Evolutionary conservation across 2,113 vertebrate genomes (phyloP).

Genomic region (Gavia stellata): DNA sequence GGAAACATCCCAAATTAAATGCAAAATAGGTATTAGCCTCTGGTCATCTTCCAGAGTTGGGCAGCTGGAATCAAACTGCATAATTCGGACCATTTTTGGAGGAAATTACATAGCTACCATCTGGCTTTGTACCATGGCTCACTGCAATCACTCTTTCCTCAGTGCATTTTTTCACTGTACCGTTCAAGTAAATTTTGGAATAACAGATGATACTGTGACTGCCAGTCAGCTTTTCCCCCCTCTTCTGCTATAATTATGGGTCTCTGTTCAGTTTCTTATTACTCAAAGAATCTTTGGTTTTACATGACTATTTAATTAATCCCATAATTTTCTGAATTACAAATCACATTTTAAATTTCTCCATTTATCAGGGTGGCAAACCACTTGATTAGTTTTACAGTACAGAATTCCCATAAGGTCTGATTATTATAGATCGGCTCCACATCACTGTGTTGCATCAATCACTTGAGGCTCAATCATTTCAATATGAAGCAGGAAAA

Average conservation of each 20-base stretch:
- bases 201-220: background rate
- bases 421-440: background rate
- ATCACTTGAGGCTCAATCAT: background rate
- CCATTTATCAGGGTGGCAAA: background rate
- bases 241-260: background rate
- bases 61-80: background rate
- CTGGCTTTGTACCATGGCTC: background rate
- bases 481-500: background rate
- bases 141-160: background rate
- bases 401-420: background rate
- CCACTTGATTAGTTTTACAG: background rate
- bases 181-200: background rate
- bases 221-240: background rate
- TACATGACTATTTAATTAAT: background rate
- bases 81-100: accelerated
- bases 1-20: background rate
- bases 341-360: background rate
- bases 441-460: background rate
- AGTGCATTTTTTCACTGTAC: background rate
- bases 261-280: background rate
- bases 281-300: background rate
- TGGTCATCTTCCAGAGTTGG: background rate
- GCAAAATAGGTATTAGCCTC: background rate
- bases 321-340: background rate
- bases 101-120: background rate